Evolutionary conservation across 1,140 invertebrate genomes (phyloP), one percentile per base, ranked within the genome.

Genomic region (Drosophila lacertosa): DNA sequence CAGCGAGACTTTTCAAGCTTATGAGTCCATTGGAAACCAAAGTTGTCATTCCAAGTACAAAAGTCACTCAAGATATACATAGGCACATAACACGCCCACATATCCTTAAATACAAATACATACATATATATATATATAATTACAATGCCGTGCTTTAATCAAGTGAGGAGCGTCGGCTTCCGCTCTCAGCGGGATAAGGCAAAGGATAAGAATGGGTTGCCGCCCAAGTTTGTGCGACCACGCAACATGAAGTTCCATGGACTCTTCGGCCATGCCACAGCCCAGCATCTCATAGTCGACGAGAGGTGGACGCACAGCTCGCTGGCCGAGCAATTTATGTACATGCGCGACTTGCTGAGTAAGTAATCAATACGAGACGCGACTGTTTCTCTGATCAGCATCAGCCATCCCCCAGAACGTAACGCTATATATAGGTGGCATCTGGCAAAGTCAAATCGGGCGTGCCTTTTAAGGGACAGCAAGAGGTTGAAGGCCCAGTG

Each of bases 221-320:
- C 75, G 0, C 84, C 84, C 1, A 89, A 81, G 32, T 78, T 89
- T 4, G 89, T 90, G 39, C 86, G 84, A 57, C 81, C 90, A 1
- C 70, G 75, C 0, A 73, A 70, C 3, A 44, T 91, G 3, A 55
- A 60, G 10, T 64, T 62, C n/a, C 90, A 91, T 65, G 89, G 89
- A 9, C 68, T 91, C n/a, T 81, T 91, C 4, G 90, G 90, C 20
- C 58, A 75, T 22, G 53, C 71, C 5, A 89, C 81, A 4, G 26
- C 55, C 1, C 77, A 88, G 26, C 90, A 91, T 45, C 70, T 89
- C 40, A 77, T 91, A 50, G 59, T 79, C 0, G 88, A 90, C 45
- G 63, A 89, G 2, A 68, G 68, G 0, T 91, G 90, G 90, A 72
- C 86, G 0, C 75, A 77, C 4, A 72, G 50, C 13, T 68, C 74